Evolutionary conservation across 2,888 invertebrate genomes (phyloP).

Genomic region (Pristionchus entomophagus): DNA sequence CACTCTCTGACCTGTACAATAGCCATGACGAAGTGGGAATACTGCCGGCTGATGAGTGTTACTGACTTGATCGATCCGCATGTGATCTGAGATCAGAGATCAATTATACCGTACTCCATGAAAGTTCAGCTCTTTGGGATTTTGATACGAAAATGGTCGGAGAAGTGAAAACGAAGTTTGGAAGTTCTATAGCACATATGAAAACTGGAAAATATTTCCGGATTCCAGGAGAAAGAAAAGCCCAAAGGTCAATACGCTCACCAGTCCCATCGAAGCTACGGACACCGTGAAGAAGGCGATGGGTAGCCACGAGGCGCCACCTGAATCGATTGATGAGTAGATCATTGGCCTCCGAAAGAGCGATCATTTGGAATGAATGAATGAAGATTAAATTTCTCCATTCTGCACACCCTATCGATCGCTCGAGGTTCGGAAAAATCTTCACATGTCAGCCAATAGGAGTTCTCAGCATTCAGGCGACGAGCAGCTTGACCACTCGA

Average conservation of each 20-base stretch:
- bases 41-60: slow-evolving; percentile 61
- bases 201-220: not conserved
- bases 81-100: slow-evolving; percentile 48
- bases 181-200: no score
- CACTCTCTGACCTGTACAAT: slow-evolving; percentile 58
- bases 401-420: not conserved
- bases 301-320: slow-evolving; percentile 44
- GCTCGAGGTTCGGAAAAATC: not conserved
- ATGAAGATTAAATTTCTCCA: not conserved
- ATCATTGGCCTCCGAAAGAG: not conserved
- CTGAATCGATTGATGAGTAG: not conserved
- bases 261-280: slow-evolving; percentile 58
- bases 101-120: no score
- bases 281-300: slow-evolving; percentile 56
- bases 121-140: no score
- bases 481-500: no score
- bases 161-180: no score
- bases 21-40: slow-evolving; percentile 63
- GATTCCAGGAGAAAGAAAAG: not conserved
- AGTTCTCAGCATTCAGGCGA: not conserved
- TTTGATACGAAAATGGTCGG: no score
- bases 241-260: not conserved
- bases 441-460: not conserved
- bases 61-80: slow-evolving; percentile 63
- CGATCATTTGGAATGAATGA: not conserved